Conservation (phyloP, 2,797 vertebrate genomes). For the Micromesistius poutassou region DNA sequence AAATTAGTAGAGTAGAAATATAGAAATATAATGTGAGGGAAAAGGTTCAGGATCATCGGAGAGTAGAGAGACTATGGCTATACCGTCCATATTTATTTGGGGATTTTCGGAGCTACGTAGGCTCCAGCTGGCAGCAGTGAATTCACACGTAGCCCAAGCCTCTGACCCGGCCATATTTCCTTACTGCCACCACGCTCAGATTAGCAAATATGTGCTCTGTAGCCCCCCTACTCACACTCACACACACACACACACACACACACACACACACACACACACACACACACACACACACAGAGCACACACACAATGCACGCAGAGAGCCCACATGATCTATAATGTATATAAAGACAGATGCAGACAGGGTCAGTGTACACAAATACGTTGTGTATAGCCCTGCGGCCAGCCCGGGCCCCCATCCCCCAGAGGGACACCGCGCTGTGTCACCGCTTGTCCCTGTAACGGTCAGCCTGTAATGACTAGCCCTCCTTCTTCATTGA, state of each 20-base stretch:
- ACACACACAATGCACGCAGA: conserved; percentile 35
- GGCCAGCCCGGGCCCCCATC: conserved; percentile 47
- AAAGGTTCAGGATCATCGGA: conserved; percentile 1
- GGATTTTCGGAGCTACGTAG: conserved; percentile 35
- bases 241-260: conserved; percentile 37
- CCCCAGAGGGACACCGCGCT: conserved; percentile 50
- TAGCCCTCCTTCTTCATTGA: conserved; percentile 51
- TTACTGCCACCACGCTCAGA: conserved; percentile 51
- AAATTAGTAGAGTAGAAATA: conserved; percentile 38
- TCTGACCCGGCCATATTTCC: conserved; percentile 53
- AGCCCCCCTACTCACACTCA: no score
- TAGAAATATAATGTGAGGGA: conserved; percentile 31
- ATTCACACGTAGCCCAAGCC: conserved; percentile 71
- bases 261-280: background rate
- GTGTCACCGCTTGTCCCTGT: conserved; percentile 59
- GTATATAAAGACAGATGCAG: conserved; percentile 41
- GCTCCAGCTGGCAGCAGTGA: conserved; percentile 65
- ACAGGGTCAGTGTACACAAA: conserved; percentile 37
- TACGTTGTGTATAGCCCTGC: conserved; percentile 47
- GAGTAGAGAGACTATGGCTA: conserved; percentile 15
- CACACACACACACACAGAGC: conserved; percentile 9
- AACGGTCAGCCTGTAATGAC: conserved; percentile 67
- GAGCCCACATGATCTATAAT: conserved; percentile 42
- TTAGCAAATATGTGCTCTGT: conserved; percentile 68
- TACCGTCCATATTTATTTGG: conserved; percentile 24